Percentiles rank a stretch among this genome's conserved stretches.
These are phyloP conservation scores for Brenthis hecate DNA, from an alignment of 2,888 invertebrate species.

Conservation along the genomic window DNA sequence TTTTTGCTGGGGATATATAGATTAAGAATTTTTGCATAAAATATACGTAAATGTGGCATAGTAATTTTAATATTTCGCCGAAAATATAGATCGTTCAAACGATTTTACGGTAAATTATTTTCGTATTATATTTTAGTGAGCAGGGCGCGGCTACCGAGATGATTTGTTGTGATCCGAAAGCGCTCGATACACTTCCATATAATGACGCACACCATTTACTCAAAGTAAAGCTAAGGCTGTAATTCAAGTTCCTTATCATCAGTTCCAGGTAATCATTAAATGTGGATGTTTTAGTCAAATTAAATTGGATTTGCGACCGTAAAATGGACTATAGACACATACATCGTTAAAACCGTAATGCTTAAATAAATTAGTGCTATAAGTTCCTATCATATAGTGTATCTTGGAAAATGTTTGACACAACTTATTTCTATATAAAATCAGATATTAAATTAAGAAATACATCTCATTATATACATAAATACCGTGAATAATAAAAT, in stretches of 20 bases:
- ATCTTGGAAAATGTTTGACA: slow-evolving; percentile 30
- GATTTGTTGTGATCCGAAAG: slow-evolving; percentile 69
- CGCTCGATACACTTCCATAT: slow-evolving; percentile 68
- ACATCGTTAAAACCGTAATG: slow-evolving; percentile 37
- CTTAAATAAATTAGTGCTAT: slow-evolving; percentile 35
- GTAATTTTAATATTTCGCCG: slow-evolving; percentile 60
- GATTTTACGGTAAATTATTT: slow-evolving; percentile 80
- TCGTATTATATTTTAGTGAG: slow-evolving; percentile 61
- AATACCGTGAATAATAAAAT: background rate
- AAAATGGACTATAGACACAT: slow-evolving; percentile 31
- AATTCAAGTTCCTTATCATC: slow-evolving; percentile 63
- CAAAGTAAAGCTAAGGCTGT: slow-evolving; percentile 60
- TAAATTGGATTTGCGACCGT: slow-evolving; percentile 44
- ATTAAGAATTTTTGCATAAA: slow-evolving; percentile 1
- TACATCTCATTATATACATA: background rate
- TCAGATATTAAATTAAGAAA: slow-evolving; percentile 26
- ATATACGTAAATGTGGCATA: background rate
- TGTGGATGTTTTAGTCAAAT: slow-evolving; percentile 48
- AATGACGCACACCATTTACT: slow-evolving; percentile 74
- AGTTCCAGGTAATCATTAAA: slow-evolving; percentile 55
- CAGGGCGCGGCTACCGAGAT: slow-evolving; percentile 64
- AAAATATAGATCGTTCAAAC: slow-evolving; percentile 77
- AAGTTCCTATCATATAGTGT: slow-evolving; percentile 35
- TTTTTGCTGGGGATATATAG: slow-evolving; percentile 7
- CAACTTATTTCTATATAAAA: slow-evolving; percentile 25